These are phyloP conservation scores for Rotaria magnacalcarata DNA, from an alignment of 2,888 invertebrate species.

Conservation along the genomic window DNA sequence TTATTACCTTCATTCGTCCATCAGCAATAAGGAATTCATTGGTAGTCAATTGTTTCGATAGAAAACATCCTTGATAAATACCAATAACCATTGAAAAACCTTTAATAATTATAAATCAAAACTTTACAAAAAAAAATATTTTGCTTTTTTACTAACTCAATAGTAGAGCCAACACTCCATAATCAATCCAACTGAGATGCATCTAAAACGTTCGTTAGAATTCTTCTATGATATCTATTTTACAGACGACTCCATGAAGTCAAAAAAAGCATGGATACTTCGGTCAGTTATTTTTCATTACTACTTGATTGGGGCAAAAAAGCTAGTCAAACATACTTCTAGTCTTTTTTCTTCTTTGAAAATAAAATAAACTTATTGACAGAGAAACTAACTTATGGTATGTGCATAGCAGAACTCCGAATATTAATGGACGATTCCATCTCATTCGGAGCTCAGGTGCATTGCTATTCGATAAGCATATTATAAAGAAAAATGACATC, in stretches of 20 bases:
- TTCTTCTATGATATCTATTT: not conserved
- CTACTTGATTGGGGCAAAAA: too few species aligned
- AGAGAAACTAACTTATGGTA: not conserved
- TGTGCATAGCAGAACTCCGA: not conserved
- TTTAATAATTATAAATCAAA: constrained; percentile 2
- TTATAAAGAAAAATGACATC: not conserved
- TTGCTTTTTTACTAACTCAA: not conserved
- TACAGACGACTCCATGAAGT: not conserved
- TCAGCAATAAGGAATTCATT: constrained; percentile 37
- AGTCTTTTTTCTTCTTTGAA: not conserved
- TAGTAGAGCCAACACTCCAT: not conserved
- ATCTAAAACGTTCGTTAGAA: not conserved
- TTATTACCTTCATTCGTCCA: constrained; percentile 28
- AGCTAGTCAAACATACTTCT: not conserved
- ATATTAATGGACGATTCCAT: too few species aligned
- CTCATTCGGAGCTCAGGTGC: too few species aligned
- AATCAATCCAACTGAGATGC: constrained; percentile 1
- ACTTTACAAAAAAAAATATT: too few species aligned
- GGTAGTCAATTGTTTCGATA: constrained; percentile 24
- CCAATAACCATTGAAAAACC: constrained; percentile 41
- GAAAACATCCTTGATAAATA: constrained; percentile 41
- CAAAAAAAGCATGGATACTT: too few species aligned
- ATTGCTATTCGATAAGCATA: not conserved
- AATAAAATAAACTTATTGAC: not conserved
- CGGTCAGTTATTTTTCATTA: too few species aligned